phyloP scores from a whole-genome alignment of 53 echinoderm and acorn worm species.

The Echinometra lucunter region DNA sequence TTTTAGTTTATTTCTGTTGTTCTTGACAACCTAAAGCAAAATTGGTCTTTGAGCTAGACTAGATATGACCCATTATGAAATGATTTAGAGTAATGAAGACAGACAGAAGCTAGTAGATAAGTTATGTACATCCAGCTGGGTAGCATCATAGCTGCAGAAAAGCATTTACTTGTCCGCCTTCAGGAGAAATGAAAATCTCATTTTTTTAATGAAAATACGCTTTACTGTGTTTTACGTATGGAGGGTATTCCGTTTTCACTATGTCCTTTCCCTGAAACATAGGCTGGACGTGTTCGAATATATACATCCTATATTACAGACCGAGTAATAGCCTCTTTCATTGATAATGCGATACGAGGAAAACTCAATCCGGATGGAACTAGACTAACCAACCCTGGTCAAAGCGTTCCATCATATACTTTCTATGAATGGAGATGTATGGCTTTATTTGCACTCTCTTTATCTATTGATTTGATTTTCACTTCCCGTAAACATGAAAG shows the following conservation, averaged over 20 bases:
- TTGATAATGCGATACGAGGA: no score
- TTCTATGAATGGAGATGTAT: background rate
- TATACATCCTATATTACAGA: no score
- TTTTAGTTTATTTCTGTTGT: background rate
- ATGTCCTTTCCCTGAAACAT: background rate
- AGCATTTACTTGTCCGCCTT: background rate
- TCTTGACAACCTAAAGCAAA: background rate
- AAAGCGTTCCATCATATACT: background rate
- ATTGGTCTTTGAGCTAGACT: background rate
- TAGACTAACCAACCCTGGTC: background rate
- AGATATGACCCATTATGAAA: conserved; percentile 29
- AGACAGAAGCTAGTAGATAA: background rate
- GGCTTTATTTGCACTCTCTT: no score
- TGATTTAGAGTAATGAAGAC: conserved; percentile 22
- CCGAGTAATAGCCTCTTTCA: no score
- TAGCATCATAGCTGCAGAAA: background rate
- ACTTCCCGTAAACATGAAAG: no score
- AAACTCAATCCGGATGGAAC: no score
- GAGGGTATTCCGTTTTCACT: background rate
- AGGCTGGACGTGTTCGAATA: no score
- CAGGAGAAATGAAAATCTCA: background rate
- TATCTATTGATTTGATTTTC: no score
- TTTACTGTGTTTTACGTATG: background rate
- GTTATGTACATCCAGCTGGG: background rate
- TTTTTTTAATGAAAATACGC: background rate